A percentile compares a stretch with the other conserved stretches of the same genome.
Conservation (phyloP, 2,113 vertebrate genomes). For the Choloepus hoffmanni region DNA sequence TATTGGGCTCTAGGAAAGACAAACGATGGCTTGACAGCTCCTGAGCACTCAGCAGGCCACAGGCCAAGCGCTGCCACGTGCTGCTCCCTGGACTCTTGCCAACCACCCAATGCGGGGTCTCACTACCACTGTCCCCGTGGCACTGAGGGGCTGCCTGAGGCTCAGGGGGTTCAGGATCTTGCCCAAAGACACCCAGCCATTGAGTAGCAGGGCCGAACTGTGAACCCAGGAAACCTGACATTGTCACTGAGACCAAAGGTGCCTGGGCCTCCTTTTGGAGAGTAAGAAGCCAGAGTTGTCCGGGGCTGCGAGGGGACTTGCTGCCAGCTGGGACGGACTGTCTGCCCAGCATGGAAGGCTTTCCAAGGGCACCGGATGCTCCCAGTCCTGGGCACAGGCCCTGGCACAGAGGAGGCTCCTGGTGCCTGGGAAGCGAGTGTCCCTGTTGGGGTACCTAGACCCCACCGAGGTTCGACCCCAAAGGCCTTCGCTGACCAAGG, state of each 20-base stretch:
- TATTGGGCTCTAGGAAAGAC: neutral
- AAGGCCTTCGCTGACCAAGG: neutral
- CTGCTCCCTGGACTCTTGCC: neutral
- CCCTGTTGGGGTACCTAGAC: neutral
- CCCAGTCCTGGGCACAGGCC: neutral
- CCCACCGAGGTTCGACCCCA: neutral
- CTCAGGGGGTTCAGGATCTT: neutral
- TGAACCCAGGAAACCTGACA: neutral
- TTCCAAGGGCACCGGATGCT: neutral
- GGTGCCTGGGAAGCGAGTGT: neutral
- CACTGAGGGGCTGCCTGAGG: neutral
- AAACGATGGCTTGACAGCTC: neutral
- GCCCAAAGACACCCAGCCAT: neutral
- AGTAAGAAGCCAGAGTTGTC: neutral
- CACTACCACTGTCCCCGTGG: rapidly evolving
- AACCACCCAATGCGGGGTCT: neutral
- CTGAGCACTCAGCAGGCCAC: rapidly evolving
- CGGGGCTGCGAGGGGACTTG: neutral
- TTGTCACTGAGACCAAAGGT: neutral
- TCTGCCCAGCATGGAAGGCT: rapidly evolving
- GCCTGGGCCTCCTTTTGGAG: neutral
- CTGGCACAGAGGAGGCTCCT: neutral
- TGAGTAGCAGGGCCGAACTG: neutral
- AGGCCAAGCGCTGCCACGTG: rapidly evolving
- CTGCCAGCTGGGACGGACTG: neutral